Evolutionary conservation across 2,888 invertebrate genomes (phyloP), one percentile per base, ranked within the genome.

Genomic region (Syrista parreyssii): DNA sequence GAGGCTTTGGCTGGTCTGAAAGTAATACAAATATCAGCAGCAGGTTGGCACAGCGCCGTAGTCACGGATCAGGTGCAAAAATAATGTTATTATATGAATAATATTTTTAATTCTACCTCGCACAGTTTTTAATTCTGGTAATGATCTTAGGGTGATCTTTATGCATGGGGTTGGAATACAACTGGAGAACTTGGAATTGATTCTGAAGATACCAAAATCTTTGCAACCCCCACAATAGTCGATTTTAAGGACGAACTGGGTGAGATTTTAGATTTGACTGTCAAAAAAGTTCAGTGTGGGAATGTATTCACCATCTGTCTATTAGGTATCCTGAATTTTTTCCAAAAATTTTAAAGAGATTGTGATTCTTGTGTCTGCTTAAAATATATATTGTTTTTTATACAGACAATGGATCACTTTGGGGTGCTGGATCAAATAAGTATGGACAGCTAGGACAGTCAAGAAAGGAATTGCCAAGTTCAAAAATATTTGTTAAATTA

Each of bases 111-210:
- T 73, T 30, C 11, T 40, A 32, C 71, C 11, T 71, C 12, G 71
- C 9, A 9, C 55, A 55, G 9, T 23, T 23, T 55, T 9, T 15
- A 9, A 68, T 76, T 73, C 33, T 6, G 30, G 11, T 78, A 23
- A 23, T 55, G 11, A 33, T 68, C 81, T 74, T 31, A 93, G 90
- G 97, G 97, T 23, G 98, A 98, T 89, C 88, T 98, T 0, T 98
- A 98, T 89, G 93, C 94, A 3, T 98, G 98, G 98, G 98, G 98
- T 11, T 97, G 96, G 95, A 98, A 98, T 92, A 95, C 96, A 81
- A 94, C 94, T 86, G 98, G 98, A 0, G 97, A 98, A 91, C 92
- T 98, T 30, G 98, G 98, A 11, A 90, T 96, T 40, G 90, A 91
- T 55, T 87, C 89, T 11, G 89, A 92, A 79, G 92, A 92, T 79